Conservation (phyloP, 2,797 vertebrate species). For the Halcyon chelicuti region DNA sequence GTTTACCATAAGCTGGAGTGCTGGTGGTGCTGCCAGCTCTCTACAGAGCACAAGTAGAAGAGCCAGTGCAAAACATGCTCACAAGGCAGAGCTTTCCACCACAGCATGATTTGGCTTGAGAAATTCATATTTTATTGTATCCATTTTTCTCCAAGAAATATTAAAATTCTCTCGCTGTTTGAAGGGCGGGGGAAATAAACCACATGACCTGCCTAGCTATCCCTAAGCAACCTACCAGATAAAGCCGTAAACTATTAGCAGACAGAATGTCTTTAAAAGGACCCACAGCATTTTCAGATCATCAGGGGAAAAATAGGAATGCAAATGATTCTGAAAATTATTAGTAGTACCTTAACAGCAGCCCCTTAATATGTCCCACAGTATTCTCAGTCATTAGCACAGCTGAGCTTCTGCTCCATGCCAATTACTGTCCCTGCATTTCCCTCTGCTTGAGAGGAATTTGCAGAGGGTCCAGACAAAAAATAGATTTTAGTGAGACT, state of each 20-base stretch:
- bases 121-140: conserved; percentile 58
- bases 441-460: neutral
- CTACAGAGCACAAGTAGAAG: neutral
- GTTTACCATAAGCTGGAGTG: neutral
- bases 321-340: conserved; percentile 61
- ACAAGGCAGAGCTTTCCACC: conserved; percentile 3
- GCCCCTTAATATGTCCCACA: conserved; percentile 52
- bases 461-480: neutral
- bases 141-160: conserved; percentile 66
- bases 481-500: neutral
- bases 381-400: neutral
- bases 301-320: conserved; percentile 38
- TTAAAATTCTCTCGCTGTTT: conserved; percentile 28
- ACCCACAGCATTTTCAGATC: conserved; percentile 19
- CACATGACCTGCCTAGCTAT: neutral
- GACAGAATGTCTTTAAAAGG: conserved; percentile 44
- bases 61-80: neutral
- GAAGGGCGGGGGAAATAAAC: neutral
- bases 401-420: neutral
- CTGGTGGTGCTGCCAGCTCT: neutral
- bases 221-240: conserved; percentile 55
- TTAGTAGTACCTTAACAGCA: conserved; percentile 30
- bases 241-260: conserved; percentile 51
- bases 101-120: neutral
- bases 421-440: neutral